Evolutionary conservation across 2,888 invertebrate genomes (phyloP), one percentile per base, ranked within the genome.

Genomic region (Caenorhabditis japonica): DNA sequence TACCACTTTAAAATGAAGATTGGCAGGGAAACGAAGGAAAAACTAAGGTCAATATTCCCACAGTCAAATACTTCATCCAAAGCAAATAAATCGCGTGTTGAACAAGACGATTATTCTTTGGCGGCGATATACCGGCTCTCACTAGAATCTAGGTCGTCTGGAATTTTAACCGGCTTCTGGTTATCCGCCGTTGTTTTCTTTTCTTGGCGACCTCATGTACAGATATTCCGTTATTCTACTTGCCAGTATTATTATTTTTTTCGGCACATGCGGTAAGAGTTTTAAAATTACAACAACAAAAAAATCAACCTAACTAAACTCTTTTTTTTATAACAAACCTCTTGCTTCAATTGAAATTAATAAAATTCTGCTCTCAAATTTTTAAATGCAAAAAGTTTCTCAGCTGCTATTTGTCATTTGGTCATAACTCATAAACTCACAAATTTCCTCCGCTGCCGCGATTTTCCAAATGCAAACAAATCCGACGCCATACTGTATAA

Each of bases 41-140:
- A 53, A 55, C 59, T 68, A 73, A 64, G 73, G 73, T 73, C 73
- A 73, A 73, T 73, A 73, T 73, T 73, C 73, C 73, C 73, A 73
- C 73, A 73, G 66, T 73, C 72, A 72, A 72, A 72, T 73, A 66
- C 66, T 68, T 66, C 66, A 66, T 73, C 66, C 60, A 66, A 66
- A 49, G 73, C 66, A 73, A 73, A 73, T 73, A 73, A 73, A 66
- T 73, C 66, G 73, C 73, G 73, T 73, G 73, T 73, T 66, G 66
- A 66, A 73, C 73, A 73, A 73, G 66, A 66, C 73, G 66, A 73
- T 72, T 72, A 64, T 64, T 72, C 72, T 72, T 64, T 56, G 60
- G 55, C 64, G 64, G 55, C 64, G 62, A 70, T 70, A 70, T 61
- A 70, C 70, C 61, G 70, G 53, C 71, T 52, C 46, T 61, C 61